phyloP scores from a whole-genome alignment of 2,888 invertebrate genomes.

The Hemaris fuciformis region DNA sequence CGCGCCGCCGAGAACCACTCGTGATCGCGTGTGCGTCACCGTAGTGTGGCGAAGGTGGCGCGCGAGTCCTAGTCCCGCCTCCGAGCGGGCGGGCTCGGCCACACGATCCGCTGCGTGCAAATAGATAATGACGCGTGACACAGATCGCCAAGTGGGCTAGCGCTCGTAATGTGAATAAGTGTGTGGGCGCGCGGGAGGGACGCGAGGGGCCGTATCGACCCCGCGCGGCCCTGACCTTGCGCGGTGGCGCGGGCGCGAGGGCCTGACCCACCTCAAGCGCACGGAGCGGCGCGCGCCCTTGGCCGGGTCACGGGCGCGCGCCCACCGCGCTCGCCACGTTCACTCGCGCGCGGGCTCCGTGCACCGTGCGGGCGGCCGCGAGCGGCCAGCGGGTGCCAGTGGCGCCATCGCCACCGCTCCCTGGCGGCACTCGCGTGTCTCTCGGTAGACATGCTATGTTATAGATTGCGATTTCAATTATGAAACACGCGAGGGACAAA shows the following conservation, averaged over 20 bases:
- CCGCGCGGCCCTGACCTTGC: constrained; percentile 14
- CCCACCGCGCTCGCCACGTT: not conserved
- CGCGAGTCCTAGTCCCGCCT: too few relatives aligned
- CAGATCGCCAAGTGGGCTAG: not conserved
- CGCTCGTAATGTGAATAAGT: not conserved
- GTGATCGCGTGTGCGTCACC: too few relatives aligned
- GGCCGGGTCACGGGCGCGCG: not conserved
- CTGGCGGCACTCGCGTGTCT: too few relatives aligned
- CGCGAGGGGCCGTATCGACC: constrained; percentile 8
- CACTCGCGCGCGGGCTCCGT: too few relatives aligned
- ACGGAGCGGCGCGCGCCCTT: not conserved
- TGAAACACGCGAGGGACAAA: too few relatives aligned
- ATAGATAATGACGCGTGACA: not conserved
- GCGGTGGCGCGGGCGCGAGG: too few relatives aligned
- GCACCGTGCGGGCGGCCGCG: not conserved
- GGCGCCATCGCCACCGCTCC: not conserved
- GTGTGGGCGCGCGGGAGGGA: constrained; percentile 9
- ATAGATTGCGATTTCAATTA: too few relatives aligned
- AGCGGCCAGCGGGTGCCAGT: not conserved
- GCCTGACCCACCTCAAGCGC: constrained; percentile 19
- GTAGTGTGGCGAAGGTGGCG: too few relatives aligned
- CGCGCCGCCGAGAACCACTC: too few relatives aligned
- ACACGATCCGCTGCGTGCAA: not conserved
- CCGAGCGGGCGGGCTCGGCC: too few relatives aligned
- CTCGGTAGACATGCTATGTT: not conserved